Conservation (phyloP, 2,888 invertebrate genomes). For the Drosophila macrospina region DNA sequence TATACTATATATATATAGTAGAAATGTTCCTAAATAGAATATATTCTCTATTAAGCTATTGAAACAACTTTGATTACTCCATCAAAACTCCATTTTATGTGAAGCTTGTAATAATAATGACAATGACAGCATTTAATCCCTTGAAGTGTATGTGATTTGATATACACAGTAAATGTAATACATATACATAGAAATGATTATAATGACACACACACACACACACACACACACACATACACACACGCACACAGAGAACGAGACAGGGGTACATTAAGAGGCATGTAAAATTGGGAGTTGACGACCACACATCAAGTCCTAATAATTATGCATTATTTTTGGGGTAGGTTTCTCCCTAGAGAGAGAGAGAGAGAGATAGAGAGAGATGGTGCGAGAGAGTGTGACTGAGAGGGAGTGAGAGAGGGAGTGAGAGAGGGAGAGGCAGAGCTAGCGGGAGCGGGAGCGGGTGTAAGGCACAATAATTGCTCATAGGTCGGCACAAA, state of each 20-base stretch:
- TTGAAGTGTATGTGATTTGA: slow-evolving; percentile 42
- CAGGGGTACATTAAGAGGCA: slow-evolving; percentile 20
- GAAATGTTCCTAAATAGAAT: too few relatives aligned
- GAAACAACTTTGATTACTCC: not conserved
- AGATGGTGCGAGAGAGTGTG: not conserved
- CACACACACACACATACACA: slow-evolving; percentile 15
- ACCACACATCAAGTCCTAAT: slow-evolving; percentile 75
- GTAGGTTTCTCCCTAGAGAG: slow-evolving; percentile 62
- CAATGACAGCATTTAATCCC: slow-evolving; percentile 49
- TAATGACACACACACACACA: slow-evolving; percentile 34
- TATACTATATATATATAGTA: too few relatives aligned
- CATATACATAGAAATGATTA: slow-evolving; percentile 3
- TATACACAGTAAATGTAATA: slow-evolving; percentile 25
- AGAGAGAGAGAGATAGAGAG: slow-evolving; percentile 2
- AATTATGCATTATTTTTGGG: slow-evolving; percentile 73
- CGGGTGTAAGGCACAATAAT: slow-evolving; percentile 31
- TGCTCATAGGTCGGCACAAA: slow-evolving; percentile 66
- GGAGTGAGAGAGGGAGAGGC: not conserved
- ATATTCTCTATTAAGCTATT: too few relatives aligned
- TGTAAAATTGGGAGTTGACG: slow-evolving; percentile 42
- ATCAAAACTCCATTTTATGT: slow-evolving; percentile 49
- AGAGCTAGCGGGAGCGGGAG: not conserved
- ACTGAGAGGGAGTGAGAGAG: not conserved
- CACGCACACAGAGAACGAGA: slow-evolving; percentile 19
- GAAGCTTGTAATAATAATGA: slow-evolving; percentile 27